Evolutionary conservation across 2,888 invertebrate genomes (phyloP), one percentile per base, ranked within the genome.

Genomic region (Micoletzkya japonica): DNA sequence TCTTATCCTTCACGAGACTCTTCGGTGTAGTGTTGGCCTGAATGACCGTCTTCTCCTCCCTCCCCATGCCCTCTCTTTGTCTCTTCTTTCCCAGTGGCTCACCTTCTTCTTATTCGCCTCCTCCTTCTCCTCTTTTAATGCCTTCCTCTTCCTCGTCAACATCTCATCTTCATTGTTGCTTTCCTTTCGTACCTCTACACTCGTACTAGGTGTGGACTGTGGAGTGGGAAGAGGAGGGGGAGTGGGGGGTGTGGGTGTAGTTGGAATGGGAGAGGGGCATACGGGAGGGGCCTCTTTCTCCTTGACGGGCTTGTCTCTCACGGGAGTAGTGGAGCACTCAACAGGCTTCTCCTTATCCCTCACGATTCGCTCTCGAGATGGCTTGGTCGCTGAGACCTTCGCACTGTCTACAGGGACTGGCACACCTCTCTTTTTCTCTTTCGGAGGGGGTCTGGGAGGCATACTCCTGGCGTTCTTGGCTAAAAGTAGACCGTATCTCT

Each of bases 81-180:
- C 28, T 26, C 36, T 24, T 14, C 52, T 52, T 24, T 52, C 20
- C 1, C 36, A 24, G 4, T 36, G 24, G 36, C 54, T 66, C 54
- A 52, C 54, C 54, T 66, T 66, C 20, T 54, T 66, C 37, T 52
- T 54, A 26, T 26, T 66, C 10, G 54, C 37, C 17, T 37, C 17
- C 2, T 24, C 32, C 0, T 26, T 14, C 7, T 30, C 6, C 30
- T 0, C 34, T 32, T 34, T 32, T n/a, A 10, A 10, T 44, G 44
- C 28, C 32, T 30, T 34, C 1, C 14, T 28, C 24, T 20, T 10
- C n/a, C 20, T 63, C 63, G 24, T 56, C 14, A 56, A 30, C 30
- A 28, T 30, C 7, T 30, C 4, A 30, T 56, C 4, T 4, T 4
- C 7, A 56, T 26, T 7, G 7, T 26, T 30, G n/a, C 32, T 36